Evolutionary conservation across 2,888 invertebrate species (phyloP), one percentile per base, ranked within the genome.

Genomic region (Pterostichus niger): DNA sequence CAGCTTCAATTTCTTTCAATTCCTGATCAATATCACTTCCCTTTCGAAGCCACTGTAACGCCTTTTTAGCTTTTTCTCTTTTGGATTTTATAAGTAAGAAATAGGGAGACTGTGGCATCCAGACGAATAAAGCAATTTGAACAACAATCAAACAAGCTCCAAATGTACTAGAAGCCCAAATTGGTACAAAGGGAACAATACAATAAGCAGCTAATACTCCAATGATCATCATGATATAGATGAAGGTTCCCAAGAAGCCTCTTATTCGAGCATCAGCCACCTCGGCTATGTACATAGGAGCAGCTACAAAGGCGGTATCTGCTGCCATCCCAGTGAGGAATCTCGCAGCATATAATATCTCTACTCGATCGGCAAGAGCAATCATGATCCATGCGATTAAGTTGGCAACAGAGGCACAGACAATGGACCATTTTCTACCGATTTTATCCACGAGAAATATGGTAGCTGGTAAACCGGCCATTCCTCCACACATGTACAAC

Each of bases 261-360:
- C 90, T 84, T 46, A 90, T 89, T 83, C 88, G 88, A 75, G 89
- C 89, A 84, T 90, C 89, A 4, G 90, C 89, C 76, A 89, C 89
- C 85, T 90, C 90, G 4, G 89, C 89, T 9, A 90, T 88, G 84
- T 89, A 90, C 90, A 90, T 90, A 0, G 90, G 90, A 0, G 89
- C 89, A 13, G 89, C 88, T 3, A 90, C 90, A 83, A 90, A 90
- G 3, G 88, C 90, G 33, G 89, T 89, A 82, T 90, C 89, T 10
- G 89, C 89, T 9, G 89, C 89, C 82, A 89, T 86, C 0, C 90
- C 90, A 5, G 89, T 87, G 44, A 89, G 83, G 76, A 89, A 88
- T 59, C 90, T 86, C 0, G 90, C 89, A 0, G 88, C 86, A 83
- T 88, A 89, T 3, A 90, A 84, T 68, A 87, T 87, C 35, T 87